A percentile compares a stretch with the other conserved stretches of the same genome.
phyloP scores from a whole-genome alignment of 2,888 invertebrate genomes.

The Meandrusa payeni region DNA sequence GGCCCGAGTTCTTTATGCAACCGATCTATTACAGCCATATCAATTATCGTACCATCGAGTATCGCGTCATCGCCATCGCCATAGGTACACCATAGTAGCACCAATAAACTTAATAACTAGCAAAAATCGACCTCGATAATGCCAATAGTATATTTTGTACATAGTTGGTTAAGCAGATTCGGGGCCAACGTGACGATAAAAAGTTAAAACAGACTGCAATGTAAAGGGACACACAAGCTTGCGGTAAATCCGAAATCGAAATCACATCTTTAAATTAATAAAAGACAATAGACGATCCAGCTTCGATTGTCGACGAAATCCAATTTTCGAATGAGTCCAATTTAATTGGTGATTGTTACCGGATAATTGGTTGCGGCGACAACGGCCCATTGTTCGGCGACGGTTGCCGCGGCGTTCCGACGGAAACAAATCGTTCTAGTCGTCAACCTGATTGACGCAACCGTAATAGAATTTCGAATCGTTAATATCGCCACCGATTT shows the following conservation, averaged over 20 bases:
- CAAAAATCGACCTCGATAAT: too few relatives aligned
- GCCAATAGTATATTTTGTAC: too few relatives aligned
- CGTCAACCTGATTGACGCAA: slow-evolving; percentile 14
- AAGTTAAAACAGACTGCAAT: too few relatives aligned
- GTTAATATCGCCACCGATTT: slow-evolving; percentile 15
- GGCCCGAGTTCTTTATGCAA: too few relatives aligned
- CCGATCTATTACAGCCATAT: too few relatives aligned
- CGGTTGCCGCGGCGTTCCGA: slow-evolving; percentile 12
- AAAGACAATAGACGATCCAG: slow-evolving; percentile 16
- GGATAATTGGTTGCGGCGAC: slow-evolving; percentile 33
- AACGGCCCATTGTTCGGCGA: slow-evolving; percentile 17
- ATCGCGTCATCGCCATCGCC: too few relatives aligned
- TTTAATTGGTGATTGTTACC: slow-evolving; percentile 32
- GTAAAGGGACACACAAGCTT: too few relatives aligned
- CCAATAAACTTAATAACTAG: too few relatives aligned
- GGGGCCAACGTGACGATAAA: too few relatives aligned
- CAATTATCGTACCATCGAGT: too few relatives aligned
- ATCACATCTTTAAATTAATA: slow-evolving; percentile 21
- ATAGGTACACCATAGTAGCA: too few relatives aligned
- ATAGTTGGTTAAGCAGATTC: too few relatives aligned
- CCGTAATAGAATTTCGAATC: slow-evolving; percentile 14
- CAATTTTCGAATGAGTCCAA: slow-evolving; percentile 28
- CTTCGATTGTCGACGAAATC: slow-evolving; percentile 25
- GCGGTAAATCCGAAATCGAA: slow-evolving; percentile 16
- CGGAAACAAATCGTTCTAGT: slow-evolving; percentile 22